Conservation (phyloP, 1,140 invertebrate genomes). For the Euwallacea fornicatus region DNA sequence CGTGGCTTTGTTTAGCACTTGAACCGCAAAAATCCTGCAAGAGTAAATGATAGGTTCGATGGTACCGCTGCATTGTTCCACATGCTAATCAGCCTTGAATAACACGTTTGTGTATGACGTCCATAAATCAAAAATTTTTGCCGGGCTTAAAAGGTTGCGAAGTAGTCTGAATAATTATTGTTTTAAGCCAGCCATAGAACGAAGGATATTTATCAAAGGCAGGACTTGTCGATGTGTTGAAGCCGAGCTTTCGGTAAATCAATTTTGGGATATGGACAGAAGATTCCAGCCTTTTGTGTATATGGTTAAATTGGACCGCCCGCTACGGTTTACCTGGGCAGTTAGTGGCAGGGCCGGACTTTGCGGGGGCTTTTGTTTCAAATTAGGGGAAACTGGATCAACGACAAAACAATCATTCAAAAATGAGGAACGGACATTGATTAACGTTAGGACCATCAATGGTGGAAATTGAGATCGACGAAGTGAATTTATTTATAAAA, state of each 20-base stretch:
- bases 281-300: slow-evolving; percentile 1
- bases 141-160: not conserved
- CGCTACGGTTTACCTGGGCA: not conserved
- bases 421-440: too few species aligned
- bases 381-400: slow-evolving; percentile 16
- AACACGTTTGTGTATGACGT: slow-evolving; percentile 4
- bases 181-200: not conserved
- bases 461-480: too few species aligned
- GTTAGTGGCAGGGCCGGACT: not conserved
- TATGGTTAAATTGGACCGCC: not conserved
- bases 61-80: slow-evolving; percentile 11
- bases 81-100: slow-evolving; percentile 15
- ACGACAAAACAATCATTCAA: slow-evolving; percentile 29
- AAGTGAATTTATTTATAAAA: too few species aligned
- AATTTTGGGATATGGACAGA: not conserved
- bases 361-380: slow-evolving; percentile 9
- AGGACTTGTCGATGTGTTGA: not conserved
- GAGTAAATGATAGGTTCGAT: slow-evolving; percentile 18
- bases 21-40: not conserved
- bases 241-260: not conserved
- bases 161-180: not conserved
- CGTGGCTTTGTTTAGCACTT: slow-evolving; percentile 8
- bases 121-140: not conserved
- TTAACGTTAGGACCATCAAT: too few species aligned
- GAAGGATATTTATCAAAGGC: not conserved